Percentiles rank a stretch among this genome's conserved stretches.
Evolutionary conservation across 2,888 invertebrate genomes (phyloP).

Genomic region (Phortica okadai): DNA sequence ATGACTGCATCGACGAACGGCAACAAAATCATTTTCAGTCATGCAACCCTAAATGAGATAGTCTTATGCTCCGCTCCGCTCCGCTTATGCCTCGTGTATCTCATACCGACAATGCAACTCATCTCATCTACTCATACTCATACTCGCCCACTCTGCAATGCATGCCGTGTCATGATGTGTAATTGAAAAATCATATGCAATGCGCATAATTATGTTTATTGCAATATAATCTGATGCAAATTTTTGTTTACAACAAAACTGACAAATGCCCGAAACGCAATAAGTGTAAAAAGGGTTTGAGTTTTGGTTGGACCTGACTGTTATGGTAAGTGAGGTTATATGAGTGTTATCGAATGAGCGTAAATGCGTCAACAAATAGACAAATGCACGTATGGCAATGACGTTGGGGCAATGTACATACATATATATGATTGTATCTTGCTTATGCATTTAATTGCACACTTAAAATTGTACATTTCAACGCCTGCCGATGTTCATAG

Average conservation of each 20-base stretch:
- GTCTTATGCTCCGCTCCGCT: too few relatives aligned
- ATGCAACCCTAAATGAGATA: too few relatives aligned
- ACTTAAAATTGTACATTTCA: slow-evolving; percentile 72
- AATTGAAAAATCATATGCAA: slow-evolving; percentile 75
- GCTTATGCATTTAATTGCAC: slow-evolving; percentile 64
- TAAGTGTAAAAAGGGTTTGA: not conserved
- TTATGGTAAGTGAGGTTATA: too few relatives aligned
- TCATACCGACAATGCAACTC: not conserved
- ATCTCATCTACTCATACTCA: slow-evolving; percentile 4
- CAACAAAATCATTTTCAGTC: too few relatives aligned
- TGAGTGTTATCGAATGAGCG: not conserved
- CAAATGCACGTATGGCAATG: slow-evolving; percentile 27
- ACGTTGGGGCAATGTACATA: not conserved
- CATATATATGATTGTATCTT: not conserved
- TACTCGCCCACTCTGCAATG: slow-evolving; percentile 41
- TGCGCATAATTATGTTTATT: slow-evolving; percentile 73
- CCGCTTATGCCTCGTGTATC: too few relatives aligned
- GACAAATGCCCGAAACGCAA: slow-evolving; percentile 51
- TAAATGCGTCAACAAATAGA: slow-evolving; percentile 11
- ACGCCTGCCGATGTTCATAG: slow-evolving; percentile 72
- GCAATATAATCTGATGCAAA: slow-evolving; percentile 71
- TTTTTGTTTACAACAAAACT: slow-evolving; percentile 63
- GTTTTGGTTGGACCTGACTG: too few relatives aligned
- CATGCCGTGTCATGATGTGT: slow-evolving; percentile 49
- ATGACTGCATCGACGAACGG: too few relatives aligned